Conservation (phyloP, 2,113 vertebrate species). For the Podarcis muralis region DNA sequence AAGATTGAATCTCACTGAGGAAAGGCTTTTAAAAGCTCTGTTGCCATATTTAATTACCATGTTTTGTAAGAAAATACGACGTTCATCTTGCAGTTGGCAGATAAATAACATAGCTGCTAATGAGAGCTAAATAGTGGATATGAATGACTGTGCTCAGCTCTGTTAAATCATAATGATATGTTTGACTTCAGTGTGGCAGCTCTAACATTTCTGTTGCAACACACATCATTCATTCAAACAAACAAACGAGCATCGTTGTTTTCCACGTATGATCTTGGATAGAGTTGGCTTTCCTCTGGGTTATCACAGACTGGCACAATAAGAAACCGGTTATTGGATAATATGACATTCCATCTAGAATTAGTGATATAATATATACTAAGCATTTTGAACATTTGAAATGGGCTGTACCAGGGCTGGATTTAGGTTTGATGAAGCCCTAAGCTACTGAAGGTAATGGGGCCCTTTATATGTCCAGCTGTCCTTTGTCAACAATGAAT, state of each 20-base stretch:
- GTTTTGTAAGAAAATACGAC: background rate
- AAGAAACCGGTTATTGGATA: background rate
- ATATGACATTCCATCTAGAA: background rate
- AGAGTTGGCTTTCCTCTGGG: background rate
- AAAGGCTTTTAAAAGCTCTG: background rate
- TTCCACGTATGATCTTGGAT: background rate
- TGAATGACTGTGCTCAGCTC: background rate
- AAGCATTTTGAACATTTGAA: background rate
- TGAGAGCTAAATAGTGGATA: rapidly evolving
- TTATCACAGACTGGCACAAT: background rate
- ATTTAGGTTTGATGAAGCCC: too few species aligned
- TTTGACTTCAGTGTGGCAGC: too few species aligned
- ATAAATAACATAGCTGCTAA: background rate
- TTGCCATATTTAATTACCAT: background rate
- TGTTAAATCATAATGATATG: rapidly evolving
- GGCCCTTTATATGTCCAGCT: too few species aligned
- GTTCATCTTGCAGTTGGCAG: background rate
- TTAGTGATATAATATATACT: background rate
- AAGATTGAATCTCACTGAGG: background rate
- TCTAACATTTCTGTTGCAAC: background rate
- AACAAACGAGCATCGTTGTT: background rate
- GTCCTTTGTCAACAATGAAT: too few species aligned
- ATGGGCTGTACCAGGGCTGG: background rate
- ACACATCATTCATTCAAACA: background rate
- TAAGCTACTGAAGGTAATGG: too few species aligned